A percentile compares a stretch with the other conserved stretches of the same genome.
Evolutionary conservation across 2,888 invertebrate genomes (phyloP).

Genomic region (Biston betularia): DNA sequence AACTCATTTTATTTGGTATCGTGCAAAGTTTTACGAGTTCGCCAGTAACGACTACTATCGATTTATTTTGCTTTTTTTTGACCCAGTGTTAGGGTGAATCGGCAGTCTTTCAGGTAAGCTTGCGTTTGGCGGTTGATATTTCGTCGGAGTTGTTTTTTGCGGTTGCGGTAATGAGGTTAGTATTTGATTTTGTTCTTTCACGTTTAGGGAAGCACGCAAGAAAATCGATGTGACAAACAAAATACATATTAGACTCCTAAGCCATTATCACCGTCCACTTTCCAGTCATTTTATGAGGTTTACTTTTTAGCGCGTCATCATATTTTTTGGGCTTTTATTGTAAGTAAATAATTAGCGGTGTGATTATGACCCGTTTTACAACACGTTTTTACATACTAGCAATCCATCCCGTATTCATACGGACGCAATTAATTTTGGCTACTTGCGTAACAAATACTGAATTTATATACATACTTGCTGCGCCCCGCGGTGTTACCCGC

Average conservation of each 20-base stretch:
- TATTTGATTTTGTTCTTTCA: slow-evolving; percentile 7
- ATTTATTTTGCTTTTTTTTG: slow-evolving; percentile 59
- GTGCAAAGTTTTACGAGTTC: slow-evolving; percentile 71
- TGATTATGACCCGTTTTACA: too few relatives aligned
- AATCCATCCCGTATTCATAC: too few relatives aligned
- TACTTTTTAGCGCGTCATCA: too few relatives aligned
- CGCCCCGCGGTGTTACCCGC: too few relatives aligned
- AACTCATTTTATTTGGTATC: slow-evolving; percentile 61
- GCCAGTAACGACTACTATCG: slow-evolving; percentile 58
- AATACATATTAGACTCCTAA: neutral
- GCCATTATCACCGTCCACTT: neutral
- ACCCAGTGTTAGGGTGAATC: slow-evolving; percentile 40
- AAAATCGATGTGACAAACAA: neutral
- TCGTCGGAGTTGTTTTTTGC: slow-evolving; percentile 12
- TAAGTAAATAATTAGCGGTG: too few relatives aligned
- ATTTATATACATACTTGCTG: too few relatives aligned
- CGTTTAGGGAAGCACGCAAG: neutral
- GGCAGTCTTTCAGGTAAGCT: slow-evolving; percentile 59
- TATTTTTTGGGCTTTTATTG: too few relatives aligned
- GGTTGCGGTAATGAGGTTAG: slow-evolving; percentile 15
- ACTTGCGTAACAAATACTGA: too few relatives aligned
- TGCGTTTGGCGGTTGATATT: slow-evolving; percentile 56
- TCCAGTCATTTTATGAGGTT: too few relatives aligned
- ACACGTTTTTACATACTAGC: too few relatives aligned
- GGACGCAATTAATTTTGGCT: too few relatives aligned